Base-by-base conservation (phyloP, 1,140 invertebrate species). In the Sycophaga agraensis region DNA sequence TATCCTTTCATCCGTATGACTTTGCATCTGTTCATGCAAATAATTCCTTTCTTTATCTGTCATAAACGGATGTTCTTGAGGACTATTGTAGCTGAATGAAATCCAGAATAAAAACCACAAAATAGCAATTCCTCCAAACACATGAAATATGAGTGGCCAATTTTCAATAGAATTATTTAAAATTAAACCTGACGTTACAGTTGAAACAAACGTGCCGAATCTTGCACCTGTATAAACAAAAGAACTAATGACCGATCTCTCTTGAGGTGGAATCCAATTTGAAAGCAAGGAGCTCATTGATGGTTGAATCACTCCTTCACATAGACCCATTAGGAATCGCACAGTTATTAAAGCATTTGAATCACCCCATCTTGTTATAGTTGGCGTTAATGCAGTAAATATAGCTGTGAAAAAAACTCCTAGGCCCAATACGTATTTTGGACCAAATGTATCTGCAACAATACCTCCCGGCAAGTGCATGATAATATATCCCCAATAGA, bases 41-140 rank as follows among this genome's bases (percentile, higher is more conserved):
- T 88, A 93, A 21, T 86, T 79, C 46, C 83, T 84, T 73, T 96
- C 93, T 35, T 85, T 78, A 19, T 88, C 84, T 17, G 86, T 87
- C 67, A 96, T 96, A 61, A 87, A 88, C 11, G 90, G 90, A 84
- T 95, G 91, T 16, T 83, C 79, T 17, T 83, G 81, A 9, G 93
- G 93, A 54, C 87, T 84, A 57, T 84, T 88, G 75, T 87, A 90
- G 74, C 87, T 89, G 17, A 90, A 69, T 39, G 88, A 61, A 12
- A 86, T 83, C 84, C 88, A 91, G 45, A 89, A 73, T 26, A 87
- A 73, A 50, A 87, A 89, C 89, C 89, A 91, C 0, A 89, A 28
- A 6, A 89, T 76, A 14, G 86, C 87, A 1, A 89, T 70, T 62
- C 83, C 83, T 67, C 92, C 92, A 76, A 93, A 93, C 12, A 91